Evolutionary conservation across 2,888 invertebrate species (phyloP).

Genomic region (Stenurella melanura): DNA sequence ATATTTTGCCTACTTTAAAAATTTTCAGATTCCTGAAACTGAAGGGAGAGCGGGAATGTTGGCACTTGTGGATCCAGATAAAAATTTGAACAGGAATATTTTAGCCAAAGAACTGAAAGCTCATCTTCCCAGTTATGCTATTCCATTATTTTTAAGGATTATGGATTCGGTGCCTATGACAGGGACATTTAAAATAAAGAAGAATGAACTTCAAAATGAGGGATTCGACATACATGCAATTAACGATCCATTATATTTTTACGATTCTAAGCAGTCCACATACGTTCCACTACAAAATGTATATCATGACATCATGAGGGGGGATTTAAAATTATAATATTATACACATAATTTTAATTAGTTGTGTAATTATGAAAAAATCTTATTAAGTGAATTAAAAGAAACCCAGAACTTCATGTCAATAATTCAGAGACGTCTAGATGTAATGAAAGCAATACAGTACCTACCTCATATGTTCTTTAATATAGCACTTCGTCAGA

Average conservation of each 20-base stretch:
- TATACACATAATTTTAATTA: neutral
- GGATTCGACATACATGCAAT: slow-evolving; percentile 86
- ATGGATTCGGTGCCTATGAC: slow-evolving; percentile 86
- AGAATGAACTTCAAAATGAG: slow-evolving; percentile 88
- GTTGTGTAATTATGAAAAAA: neutral
- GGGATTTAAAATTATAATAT: slow-evolving; percentile 58
- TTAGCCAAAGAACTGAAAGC: slow-evolving; percentile 81
- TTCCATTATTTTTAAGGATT: slow-evolving; percentile 91
- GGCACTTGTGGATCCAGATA: slow-evolving; percentile 85
- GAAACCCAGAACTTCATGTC: neutral
- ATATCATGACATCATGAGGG: slow-evolving; percentile 66
- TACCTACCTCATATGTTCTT: no score
- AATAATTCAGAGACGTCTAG: neutral
- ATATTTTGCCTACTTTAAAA: slow-evolving; percentile 4
- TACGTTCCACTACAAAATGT: slow-evolving; percentile 66
- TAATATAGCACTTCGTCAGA: no score
- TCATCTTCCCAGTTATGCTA: slow-evolving; percentile 88
- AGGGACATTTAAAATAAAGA: slow-evolving; percentile 95
- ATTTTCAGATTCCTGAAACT: slow-evolving; percentile 81
- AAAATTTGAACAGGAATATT: slow-evolving; percentile 76
- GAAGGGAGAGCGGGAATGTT: slow-evolving; percentile 97
- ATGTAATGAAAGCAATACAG: no score
- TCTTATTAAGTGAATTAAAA: neutral
- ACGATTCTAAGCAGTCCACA: slow-evolving; percentile 63
- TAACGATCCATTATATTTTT: slow-evolving; percentile 83